These are phyloP conservation scores for Phalanger gymnotis DNA, from an alignment of 2,797 vertebrate genomes.

Conservation along the genomic window DNA sequence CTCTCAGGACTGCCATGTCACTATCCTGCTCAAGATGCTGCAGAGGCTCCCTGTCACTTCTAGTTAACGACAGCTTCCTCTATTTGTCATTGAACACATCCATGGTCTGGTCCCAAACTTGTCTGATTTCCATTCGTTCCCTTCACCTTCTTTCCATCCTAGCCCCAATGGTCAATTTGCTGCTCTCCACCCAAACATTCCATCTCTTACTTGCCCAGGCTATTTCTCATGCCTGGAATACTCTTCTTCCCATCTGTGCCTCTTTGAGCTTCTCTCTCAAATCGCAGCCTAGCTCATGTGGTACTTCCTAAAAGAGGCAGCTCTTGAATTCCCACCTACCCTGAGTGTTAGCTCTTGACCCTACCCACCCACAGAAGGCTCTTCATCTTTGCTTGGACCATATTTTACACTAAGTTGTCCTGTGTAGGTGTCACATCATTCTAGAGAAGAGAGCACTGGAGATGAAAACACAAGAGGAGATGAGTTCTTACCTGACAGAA, in stretches of 20 bases:
- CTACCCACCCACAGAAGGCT: neutral
- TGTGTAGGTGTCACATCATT: neutral
- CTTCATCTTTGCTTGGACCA: neutral
- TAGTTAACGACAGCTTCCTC: neutral
- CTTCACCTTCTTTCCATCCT: neutral
- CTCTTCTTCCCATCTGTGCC: neutral
- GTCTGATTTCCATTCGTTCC: neutral
- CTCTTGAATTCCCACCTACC: neutral
- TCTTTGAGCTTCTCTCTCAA: neutral
- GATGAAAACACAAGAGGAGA: neutral
- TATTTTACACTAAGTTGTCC: neutral
- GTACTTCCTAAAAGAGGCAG: no score
- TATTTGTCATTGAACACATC: neutral
- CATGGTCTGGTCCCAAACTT: neutral
- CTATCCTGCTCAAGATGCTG: neutral
- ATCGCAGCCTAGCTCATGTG: neutral
- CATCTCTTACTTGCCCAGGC: no score
- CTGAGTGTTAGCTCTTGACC: rapidly evolving
- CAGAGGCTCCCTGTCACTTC: neutral
- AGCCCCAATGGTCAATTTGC: neutral
- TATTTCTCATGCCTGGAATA: neutral
- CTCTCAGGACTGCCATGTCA: neutral
- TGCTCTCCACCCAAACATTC: neutral
- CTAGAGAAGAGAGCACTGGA: neutral
- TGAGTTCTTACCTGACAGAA: neutral